phyloP scores from a whole-genome alignment of 2,113 vertebrate species.

The Ceuthmochares aereus region DNA sequence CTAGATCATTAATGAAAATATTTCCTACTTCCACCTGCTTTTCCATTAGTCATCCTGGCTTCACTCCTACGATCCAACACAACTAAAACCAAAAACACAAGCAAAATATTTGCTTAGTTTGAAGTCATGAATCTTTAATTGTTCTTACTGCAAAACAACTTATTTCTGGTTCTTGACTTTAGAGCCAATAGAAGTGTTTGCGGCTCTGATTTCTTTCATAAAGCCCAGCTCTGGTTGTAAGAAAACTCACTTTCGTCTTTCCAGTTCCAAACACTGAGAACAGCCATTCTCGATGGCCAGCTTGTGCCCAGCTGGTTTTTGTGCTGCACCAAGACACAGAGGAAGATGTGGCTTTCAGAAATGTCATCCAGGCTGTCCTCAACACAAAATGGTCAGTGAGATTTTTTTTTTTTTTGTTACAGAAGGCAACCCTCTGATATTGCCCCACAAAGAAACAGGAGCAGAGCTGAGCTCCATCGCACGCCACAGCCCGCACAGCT shows the following conservation, averaged over 20 bases:
- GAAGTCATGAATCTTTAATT: not conserved
- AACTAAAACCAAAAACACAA: not conserved
- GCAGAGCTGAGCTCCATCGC: not conserved
- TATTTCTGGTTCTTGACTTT: not conserved
- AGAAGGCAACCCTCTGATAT: not conserved
- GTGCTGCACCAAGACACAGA: not conserved
- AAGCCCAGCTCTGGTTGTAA: not conserved
- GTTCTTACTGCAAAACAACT: not conserved
- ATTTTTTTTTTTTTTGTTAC: not conserved
- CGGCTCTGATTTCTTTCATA: not conserved
- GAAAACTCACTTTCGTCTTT: not conserved
- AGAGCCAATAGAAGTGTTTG: not conserved
- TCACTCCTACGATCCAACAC: slow-evolving; percentile 1
- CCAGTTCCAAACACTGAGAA: not conserved
- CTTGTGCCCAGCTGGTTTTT: not conserved
- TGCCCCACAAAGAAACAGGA: not conserved
- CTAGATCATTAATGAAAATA: slow-evolving; percentile 13
- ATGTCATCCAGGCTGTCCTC: not conserved
- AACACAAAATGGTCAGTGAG: not conserved
- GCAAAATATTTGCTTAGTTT: slow-evolving; percentile 14
- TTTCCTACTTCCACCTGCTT: slow-evolving; percentile 8
- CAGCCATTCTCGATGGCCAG: not conserved
- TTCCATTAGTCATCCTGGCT: slow-evolving; percentile 48
- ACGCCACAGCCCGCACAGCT: not conserved
- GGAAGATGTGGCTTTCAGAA: not conserved